Conservation (phyloP, 2,113 vertebrate genomes). For the Myrmecophaga tridactyla region DNA sequence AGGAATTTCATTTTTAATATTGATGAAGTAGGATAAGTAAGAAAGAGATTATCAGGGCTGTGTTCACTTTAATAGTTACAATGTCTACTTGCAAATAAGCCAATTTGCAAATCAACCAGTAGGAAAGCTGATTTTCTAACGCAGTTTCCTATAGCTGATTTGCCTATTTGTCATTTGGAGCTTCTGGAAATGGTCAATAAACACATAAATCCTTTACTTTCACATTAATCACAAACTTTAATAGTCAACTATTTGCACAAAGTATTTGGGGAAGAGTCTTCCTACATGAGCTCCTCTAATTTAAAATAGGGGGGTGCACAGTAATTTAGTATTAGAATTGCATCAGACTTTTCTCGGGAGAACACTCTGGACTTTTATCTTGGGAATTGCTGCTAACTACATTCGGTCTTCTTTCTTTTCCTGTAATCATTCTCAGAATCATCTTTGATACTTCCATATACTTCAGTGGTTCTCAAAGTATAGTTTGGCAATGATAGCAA, state of each 20-base stretch:
- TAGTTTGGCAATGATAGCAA: background rate
- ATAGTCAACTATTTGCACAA: background rate
- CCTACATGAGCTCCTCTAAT: background rate
- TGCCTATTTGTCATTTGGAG: background rate
- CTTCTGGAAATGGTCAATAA: background rate
- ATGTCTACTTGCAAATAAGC: background rate
- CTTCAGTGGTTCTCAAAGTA: background rate
- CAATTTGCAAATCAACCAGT: background rate
- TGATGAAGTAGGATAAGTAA: background rate
- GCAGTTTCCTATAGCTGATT: background rate
- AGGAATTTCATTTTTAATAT: background rate
- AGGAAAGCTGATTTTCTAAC: background rate
- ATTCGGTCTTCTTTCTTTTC: background rate
- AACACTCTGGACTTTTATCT: background rate
- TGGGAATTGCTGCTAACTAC: background rate
- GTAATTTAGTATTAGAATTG: background rate
- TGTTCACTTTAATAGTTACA: background rate
- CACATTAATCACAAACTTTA: background rate
- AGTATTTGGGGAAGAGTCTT: background rate
- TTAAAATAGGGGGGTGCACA: background rate
- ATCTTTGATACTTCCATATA: background rate
- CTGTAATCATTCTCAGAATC: background rate
- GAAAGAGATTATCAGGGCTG: background rate
- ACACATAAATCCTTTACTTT: background rate
- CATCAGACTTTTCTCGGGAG: background rate